Percentiles rank a stretch among this genome's conserved stretches.
Conservation (phyloP, 2,797 vertebrate genomes). For the Percopsis omiscomaycus region DNA sequence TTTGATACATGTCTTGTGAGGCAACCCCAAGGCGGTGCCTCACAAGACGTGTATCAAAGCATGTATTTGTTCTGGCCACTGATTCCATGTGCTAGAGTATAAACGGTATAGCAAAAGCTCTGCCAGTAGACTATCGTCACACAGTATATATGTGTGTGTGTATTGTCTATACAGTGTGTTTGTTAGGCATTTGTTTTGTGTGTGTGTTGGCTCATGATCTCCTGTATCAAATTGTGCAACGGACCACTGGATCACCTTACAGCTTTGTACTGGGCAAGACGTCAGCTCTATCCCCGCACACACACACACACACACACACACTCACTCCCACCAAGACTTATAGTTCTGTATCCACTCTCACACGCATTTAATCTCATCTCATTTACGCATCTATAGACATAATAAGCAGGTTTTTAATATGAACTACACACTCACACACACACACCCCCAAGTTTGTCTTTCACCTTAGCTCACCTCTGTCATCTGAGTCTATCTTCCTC, state of each 20-base stretch:
- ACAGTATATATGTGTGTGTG: constrained; percentile 5
- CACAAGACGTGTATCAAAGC: too few relatives aligned
- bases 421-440: too few relatives aligned
- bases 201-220: constrained; percentile 8
- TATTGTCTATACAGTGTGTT: background rate
- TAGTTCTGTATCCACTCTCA: constrained; percentile 19
- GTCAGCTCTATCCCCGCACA: constrained; percentile 57
- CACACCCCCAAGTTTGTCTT: background rate
- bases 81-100: too few relatives aligned
- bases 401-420: too few relatives aligned
- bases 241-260: constrained; percentile 64
- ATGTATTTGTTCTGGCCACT: too few relatives aligned
- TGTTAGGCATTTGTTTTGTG: constrained; percentile 11
- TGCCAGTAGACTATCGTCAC: too few relatives aligned
- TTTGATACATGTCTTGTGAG: too few relatives aligned
- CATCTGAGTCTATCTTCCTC: background rate
- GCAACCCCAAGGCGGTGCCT: too few relatives aligned
- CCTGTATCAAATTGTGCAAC: constrained; percentile 76
- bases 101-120: too few relatives aligned
- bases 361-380: constrained; percentile 1
- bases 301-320: constrained; percentile 8
- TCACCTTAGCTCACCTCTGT: constrained; percentile 27
- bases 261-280: constrained; percentile 56
- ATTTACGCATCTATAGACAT: too few relatives aligned
- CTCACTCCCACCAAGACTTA: background rate